Evolutionary conservation across 2,888 invertebrate species (phyloP).

Genomic region (Caradrina clavipalpis): DNA sequence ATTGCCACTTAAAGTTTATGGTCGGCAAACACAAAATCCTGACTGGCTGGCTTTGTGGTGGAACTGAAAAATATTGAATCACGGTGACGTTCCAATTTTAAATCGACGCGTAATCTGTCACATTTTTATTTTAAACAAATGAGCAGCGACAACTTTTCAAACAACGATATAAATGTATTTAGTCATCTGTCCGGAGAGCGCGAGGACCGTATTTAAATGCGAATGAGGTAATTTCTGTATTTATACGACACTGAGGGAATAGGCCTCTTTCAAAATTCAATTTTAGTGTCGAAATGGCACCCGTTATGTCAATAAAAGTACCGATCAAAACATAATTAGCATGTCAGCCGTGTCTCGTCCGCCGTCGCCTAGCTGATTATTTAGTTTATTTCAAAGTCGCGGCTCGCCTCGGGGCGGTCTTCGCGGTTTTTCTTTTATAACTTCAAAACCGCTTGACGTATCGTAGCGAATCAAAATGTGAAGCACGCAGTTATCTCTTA

Average conservation of each 20-base stretch:
- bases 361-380: conserved; percentile 71
- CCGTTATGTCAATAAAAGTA: conserved; percentile 73
- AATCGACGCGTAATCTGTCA: conserved; percentile 47
- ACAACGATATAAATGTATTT: conserved; percentile 53
- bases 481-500: conserved; percentile 63
- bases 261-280: conserved; percentile 48
- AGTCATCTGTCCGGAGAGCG: conserved; percentile 40
- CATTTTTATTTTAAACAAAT: conserved; percentile 54
- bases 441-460: conserved; percentile 59
- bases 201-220: conserved; percentile 31
- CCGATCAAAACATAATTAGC: conserved; percentile 73
- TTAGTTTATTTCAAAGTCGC: conserved; percentile 74
- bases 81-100: conserved; percentile 48
- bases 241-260: conserved; percentile 40
- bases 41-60: neutral
- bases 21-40: conserved; percentile 7
- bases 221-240: conserved; percentile 56
- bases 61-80: conserved; percentile 34
- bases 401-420: conserved; percentile 53
- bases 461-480: conserved; percentile 61
- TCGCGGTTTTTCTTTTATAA: conserved; percentile 62
- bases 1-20: conserved; percentile 47
- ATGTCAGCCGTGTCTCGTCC: conserved; percentile 74
- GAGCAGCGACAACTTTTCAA: conserved; percentile 54
- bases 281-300: conserved; percentile 64